A percentile compares a stretch with the other conserved stretches of the same genome.
Conservation (phyloP, 2,888 invertebrate species). For the Candidula unifasciata region DNA sequence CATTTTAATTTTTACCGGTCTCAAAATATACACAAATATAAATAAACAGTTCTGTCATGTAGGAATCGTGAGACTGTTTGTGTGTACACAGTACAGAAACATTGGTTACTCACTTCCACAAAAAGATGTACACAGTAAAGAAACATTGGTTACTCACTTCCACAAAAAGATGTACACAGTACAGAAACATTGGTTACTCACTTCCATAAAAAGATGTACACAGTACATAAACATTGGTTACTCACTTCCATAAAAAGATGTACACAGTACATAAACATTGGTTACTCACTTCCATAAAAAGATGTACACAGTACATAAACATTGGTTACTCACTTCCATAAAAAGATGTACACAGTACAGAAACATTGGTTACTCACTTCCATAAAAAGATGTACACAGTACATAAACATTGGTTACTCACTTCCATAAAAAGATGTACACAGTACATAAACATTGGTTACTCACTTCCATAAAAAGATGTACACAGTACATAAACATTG, state of each 20-base stretch:
- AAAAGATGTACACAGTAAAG: background rate
- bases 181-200: constrained; percentile 39
- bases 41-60: too few species aligned
- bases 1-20: too few species aligned
- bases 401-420: constrained; percentile 39
- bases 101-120: too few species aligned
- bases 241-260: constrained; percentile 62
- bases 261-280: constrained; percentile 47
- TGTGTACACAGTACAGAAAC: too few species aligned
- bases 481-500: too few species aligned
- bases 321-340: constrained; percentile 60
- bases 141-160: constrained; percentile 56
- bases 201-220: constrained; percentile 62
- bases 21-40: too few species aligned
- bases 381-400: constrained; percentile 58
- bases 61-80: too few species aligned
- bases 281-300: constrained; percentile 61
- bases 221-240: background rate
- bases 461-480: constrained; percentile 61
- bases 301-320: constrained; percentile 49
- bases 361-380: constrained; percentile 56
- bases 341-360: constrained; percentile 52
- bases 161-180: constrained; percentile 58
- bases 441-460: background rate
- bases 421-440: constrained; percentile 62